Conservation (phyloP, 2,888 invertebrate species). For the Drosophila stalkeri region DNA sequence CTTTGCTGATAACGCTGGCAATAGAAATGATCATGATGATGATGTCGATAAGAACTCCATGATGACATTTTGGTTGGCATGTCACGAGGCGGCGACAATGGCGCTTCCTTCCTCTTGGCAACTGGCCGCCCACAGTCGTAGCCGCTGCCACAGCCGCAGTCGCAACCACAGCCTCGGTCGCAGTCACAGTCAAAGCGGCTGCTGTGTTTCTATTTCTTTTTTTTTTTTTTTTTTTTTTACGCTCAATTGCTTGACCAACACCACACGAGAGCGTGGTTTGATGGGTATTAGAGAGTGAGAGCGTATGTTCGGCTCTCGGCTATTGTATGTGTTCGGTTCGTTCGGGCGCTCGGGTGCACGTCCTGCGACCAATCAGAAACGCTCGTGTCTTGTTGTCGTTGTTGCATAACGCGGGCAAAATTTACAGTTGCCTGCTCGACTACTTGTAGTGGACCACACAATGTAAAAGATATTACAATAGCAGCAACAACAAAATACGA, state of each 20-base stretch:
- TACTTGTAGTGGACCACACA: constrained; percentile 45
- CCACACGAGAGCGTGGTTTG: constrained; percentile 28
- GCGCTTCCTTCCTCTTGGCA: constrained; percentile 42
- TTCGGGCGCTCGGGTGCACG: constrained; percentile 39
- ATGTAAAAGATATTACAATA: constrained; percentile 57
- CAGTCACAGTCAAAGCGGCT: constrained; percentile 19
- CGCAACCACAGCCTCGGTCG: constrained; percentile 1
- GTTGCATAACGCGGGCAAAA: constrained; percentile 68
- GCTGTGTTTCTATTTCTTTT: constrained; percentile 16
- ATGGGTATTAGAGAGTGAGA: constrained; percentile 23
- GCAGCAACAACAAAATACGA: constrained; percentile 31
- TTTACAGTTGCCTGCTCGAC: constrained; percentile 53
- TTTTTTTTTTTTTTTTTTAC: neutral
- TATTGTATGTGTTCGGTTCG: constrained; percentile 3
- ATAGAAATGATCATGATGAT: constrained; percentile 15
- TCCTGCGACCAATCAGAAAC: constrained; percentile 69
- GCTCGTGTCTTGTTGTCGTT: constrained; percentile 49
- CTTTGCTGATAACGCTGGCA: constrained; percentile 26
- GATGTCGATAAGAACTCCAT: constrained; percentile 28
- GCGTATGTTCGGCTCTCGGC: constrained; percentile 31
- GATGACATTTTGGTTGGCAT: constrained; percentile 41
- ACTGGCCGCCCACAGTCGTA: constrained; percentile 23
- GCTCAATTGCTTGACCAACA: constrained; percentile 54
- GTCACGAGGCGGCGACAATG: constrained; percentile 23
- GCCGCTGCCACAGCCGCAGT: neutral